Evolutionary conservation across 2,888 invertebrate species (phyloP).

Genomic region (Callyntrura guangdongensis): DNA sequence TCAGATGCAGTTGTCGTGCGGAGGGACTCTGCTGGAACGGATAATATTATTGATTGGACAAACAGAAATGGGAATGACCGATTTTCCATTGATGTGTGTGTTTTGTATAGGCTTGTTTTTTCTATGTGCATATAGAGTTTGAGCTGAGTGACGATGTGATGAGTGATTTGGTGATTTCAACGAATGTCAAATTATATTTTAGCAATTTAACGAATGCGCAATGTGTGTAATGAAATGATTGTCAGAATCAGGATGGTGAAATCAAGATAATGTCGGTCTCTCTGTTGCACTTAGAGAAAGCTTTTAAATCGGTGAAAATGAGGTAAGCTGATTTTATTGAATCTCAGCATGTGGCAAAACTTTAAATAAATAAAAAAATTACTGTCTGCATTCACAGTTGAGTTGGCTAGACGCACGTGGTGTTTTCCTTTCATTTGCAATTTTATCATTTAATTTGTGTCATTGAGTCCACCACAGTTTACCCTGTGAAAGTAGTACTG

Average conservation of each 20-base stretch:
- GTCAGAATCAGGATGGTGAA: constrained; percentile 29
- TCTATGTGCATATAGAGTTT: background rate
- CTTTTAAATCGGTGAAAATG: constrained; percentile 7
- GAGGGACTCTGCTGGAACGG: background rate
- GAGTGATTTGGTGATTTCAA: constrained; percentile 1
- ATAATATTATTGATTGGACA: constrained; percentile 32
- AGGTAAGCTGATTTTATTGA: background rate
- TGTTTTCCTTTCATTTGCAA: background rate
- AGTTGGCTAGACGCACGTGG: background rate
- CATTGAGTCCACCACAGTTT: no score
- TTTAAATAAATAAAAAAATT: background rate
- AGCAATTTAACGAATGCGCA: background rate
- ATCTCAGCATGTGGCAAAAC: background rate
- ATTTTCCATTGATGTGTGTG: constrained; percentile 9
- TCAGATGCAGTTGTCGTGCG: constrained; percentile 1
- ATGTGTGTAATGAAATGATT: constrained; percentile 12
- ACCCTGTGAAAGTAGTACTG: no score
- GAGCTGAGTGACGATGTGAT: background rate
- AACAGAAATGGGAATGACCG: constrained; percentile 44
- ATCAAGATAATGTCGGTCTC: background rate
- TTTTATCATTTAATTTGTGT: no score
- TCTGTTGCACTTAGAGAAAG: background rate
- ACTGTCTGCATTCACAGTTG: background rate
- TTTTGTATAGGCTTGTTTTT: background rate
- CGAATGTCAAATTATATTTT: constrained; percentile 15